These are phyloP conservation scores for Cephonodes hylas DNA, from an alignment of 2,888 invertebrate genomes.

Conservation along the genomic window DNA sequence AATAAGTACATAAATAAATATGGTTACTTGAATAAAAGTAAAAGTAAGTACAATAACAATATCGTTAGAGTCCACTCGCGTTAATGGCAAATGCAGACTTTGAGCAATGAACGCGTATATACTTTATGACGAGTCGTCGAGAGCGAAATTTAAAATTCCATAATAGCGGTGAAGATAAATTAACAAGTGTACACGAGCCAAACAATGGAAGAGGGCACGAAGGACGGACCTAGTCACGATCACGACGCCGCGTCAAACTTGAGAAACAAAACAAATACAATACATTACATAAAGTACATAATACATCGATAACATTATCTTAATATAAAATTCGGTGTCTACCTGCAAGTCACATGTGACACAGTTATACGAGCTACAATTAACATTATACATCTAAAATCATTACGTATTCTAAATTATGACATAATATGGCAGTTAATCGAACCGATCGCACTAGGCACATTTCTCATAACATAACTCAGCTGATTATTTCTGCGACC, in stretches of 20 bases:
- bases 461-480: constrained; percentile 50
- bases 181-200: constrained; percentile 66
- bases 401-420: constrained; percentile 74
- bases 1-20: constrained; percentile 77
- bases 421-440: constrained; percentile 81
- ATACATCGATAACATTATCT: constrained; percentile 54
- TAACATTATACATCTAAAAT: constrained; percentile 69
- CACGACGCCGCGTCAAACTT: constrained; percentile 8
- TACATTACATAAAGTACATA: constrained; percentile 49
- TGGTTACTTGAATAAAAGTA: constrained; percentile 65
- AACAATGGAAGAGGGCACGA: constrained; percentile 53
- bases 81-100: constrained; percentile 56
- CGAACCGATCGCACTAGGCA: constrained; percentile 76
- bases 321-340: constrained; percentile 71
- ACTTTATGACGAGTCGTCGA: constrained; percentile 42
- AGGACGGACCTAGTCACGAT: constrained; percentile 33
- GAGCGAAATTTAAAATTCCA: constrained; percentile 53
- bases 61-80: constrained; percentile 61
- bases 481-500: constrained; percentile 56
- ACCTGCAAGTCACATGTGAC: constrained; percentile 69
- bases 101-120: constrained; percentile 69
- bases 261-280: constrained; percentile 47
- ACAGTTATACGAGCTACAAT: constrained; percentile 64
- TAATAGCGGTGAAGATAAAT: constrained; percentile 62
- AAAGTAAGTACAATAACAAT: constrained; percentile 56